Evolutionary conservation across 2,797 vertebrate species (phyloP).

Genomic region (Orestias chungarensis): DNA sequence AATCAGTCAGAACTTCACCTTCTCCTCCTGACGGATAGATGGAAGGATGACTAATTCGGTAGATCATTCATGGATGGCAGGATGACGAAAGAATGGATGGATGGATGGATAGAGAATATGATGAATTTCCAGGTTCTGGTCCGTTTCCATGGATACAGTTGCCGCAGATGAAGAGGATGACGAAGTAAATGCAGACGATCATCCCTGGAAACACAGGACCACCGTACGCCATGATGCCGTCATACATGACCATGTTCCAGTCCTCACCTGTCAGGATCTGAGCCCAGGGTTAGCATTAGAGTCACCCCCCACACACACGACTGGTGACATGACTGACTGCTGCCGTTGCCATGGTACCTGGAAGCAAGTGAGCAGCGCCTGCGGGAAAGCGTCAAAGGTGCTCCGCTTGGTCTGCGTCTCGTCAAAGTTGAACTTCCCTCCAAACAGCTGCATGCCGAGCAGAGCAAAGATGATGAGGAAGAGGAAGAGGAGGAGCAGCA

Average conservation of each 20-base stretch:
- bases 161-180: conserved; percentile 83
- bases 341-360: conserved; percentile 80
- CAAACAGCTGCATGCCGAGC: conserved; percentile 98
- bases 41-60: not conserved
- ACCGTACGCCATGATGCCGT: conserved; percentile 82
- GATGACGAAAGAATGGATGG: not conserved
- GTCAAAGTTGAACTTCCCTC: conserved; percentile 98
- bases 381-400: conserved; percentile 97
- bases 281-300: conserved; percentile 4
- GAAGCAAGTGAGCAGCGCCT: conserved; percentile 96
- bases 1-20: no score
- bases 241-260: conserved; percentile 85
- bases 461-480: conserved; percentile 99
- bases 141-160: conserved; percentile 77
- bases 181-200: conserved; percentile 83
- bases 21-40: no score
- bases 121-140: not conserved
- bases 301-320: not conserved
- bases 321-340: not conserved
- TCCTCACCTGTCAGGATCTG: conserved; percentile 83
- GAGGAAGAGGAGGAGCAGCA: conserved; percentile 96
- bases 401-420: conserved; percentile 98
- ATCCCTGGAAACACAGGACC: conserved; percentile 80
- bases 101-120: not conserved
- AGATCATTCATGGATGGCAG: not conserved